A percentile compares a stretch with the other conserved stretches of the same genome.
Evolutionary conservation across 92 coral and sea anemone species (phyloP).

Genomic region (Siderastrea radians): DNA sequence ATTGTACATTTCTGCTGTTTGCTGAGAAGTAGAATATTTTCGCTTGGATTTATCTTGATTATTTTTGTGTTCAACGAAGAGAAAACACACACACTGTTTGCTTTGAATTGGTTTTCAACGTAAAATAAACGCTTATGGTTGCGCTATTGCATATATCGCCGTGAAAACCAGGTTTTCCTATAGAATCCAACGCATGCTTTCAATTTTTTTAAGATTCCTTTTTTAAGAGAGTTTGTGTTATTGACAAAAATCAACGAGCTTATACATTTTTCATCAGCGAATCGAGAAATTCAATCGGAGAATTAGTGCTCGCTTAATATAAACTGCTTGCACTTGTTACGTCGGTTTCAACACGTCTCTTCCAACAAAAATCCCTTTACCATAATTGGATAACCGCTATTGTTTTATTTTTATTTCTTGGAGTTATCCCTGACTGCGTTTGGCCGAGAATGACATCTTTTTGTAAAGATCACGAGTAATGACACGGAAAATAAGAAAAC

Average conservation of each 20-base stretch:
- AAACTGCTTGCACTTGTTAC: background rate
- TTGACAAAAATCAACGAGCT: constrained; percentile 6
- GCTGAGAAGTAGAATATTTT: background rate
- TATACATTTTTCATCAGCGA: constrained; percentile 18
- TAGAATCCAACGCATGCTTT: background rate
- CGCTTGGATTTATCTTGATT: background rate
- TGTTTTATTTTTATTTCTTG: background rate
- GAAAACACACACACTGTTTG: background rate
- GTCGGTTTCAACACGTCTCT: constrained; percentile 6
- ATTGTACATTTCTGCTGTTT: background rate
- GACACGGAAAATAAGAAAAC: background rate
- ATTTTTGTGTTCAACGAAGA: background rate
- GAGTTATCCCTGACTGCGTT: background rate
- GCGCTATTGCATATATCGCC: background rate
- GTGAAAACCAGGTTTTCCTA: background rate
- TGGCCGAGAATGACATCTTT: background rate
- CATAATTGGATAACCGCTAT: background rate
- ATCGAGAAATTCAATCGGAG: background rate
- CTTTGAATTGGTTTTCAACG: background rate
- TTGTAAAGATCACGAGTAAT: background rate
- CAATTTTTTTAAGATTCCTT: background rate
- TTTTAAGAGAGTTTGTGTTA: background rate
- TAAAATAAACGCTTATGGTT: background rate
- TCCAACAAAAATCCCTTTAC: background rate
- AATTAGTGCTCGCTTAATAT: background rate